Percentiles rank a stretch among this genome's conserved stretches.
These are phyloP conservation scores for Pogona vitticeps DNA, from an alignment of 2,113 vertebrate species.

Conservation along the genomic window DNA sequence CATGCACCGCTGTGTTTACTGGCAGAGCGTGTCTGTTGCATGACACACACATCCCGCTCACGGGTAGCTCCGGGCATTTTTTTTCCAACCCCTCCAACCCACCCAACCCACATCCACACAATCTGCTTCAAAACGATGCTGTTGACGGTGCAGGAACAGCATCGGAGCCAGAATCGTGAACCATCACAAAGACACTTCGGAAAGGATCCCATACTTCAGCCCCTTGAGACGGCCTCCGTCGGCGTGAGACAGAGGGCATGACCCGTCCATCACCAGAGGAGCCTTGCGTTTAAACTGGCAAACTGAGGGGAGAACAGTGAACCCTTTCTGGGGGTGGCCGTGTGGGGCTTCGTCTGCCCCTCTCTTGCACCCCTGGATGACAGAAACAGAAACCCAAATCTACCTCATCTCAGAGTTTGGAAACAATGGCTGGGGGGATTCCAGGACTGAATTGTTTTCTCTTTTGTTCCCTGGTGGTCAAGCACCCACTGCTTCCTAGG, in stretches of 20 bases:
- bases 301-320: not conserved
- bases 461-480: too few species aligned
- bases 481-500: too few species aligned
- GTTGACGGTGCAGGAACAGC: slow-evolving; percentile 1
- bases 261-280: too few species aligned
- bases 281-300: not conserved
- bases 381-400: too few species aligned
- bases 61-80: not conserved
- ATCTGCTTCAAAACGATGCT: slow-evolving; percentile 42
- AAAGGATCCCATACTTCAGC: slow-evolving; percentile 31
- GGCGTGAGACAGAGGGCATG: slow-evolving; percentile 37
- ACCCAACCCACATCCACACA: slow-evolving; percentile 24
- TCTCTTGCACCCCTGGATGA: too few species aligned
- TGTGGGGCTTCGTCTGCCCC: too few species aligned
- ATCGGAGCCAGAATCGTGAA: slow-evolving; percentile 23
- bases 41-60: slow-evolving; percentile 22
- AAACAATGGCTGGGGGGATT: too few species aligned
- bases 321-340: too few species aligned
- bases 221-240: too few species aligned
- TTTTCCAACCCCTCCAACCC: slow-evolving; percentile 42
- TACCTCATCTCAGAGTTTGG: too few species aligned
- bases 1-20: slow-evolving; percentile 15
- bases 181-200: slow-evolving; percentile 51
- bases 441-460: too few species aligned
- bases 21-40: slow-evolving; percentile 2